Evolutionary conservation across 2,113 vertebrate genomes (phyloP).

Genomic region (Grammomys surdaster): DNA sequence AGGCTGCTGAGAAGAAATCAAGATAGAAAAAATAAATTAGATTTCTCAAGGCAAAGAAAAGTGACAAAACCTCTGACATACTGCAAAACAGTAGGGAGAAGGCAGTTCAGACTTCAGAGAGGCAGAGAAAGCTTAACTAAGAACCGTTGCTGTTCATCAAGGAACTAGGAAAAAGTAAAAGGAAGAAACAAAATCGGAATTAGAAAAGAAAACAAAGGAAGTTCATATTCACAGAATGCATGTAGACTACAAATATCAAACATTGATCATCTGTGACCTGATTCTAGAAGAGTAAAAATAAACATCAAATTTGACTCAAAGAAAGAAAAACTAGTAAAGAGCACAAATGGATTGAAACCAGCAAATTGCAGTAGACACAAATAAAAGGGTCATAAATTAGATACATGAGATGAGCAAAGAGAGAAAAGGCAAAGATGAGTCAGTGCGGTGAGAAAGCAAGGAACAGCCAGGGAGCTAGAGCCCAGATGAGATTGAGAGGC

Average conservation of each 20-base stretch:
- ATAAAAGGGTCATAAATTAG: too few relatives aligned
- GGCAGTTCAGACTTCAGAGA: not conserved
- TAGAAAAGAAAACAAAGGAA: not conserved
- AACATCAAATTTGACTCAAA: not conserved
- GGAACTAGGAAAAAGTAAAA: not conserved
- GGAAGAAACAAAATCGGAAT: not conserved
- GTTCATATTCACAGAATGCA: not conserved
- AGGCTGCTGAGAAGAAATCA: not conserved
- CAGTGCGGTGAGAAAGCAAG: not conserved
- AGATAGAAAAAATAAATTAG: not conserved
- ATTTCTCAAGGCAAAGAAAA: not conserved
- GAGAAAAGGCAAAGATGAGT: not conserved
- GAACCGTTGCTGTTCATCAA: not conserved
- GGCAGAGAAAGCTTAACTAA: not conserved
- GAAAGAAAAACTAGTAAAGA: not conserved
- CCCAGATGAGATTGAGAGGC: rapidly evolving
- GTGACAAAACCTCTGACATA: not conserved
- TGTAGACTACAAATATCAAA: not conserved
- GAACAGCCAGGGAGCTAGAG: too few relatives aligned
- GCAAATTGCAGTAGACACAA: too few relatives aligned
- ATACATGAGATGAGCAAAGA: not conserved
- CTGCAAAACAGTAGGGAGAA: not conserved
- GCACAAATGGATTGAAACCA: not conserved
- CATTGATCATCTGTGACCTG: not conserved
- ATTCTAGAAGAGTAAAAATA: not conserved